Evolutionary conservation across 2,113 vertebrate species (phyloP).

Genomic region (Serinus canaria): DNA sequence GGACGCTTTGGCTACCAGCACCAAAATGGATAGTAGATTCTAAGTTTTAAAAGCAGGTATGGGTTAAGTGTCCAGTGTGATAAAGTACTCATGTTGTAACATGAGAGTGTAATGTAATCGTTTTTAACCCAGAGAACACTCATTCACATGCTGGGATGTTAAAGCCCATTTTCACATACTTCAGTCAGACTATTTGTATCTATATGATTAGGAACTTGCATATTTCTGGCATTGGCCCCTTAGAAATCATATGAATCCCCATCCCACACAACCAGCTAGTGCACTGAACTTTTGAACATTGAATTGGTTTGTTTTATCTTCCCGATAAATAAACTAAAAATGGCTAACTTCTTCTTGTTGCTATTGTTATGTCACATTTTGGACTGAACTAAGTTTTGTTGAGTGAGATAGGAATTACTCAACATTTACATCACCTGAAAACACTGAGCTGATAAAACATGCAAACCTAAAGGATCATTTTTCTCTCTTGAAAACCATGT

Average conservation of each 20-base stretch:
- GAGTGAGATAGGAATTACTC: not conserved
- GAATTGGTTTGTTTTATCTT: not conserved
- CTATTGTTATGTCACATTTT: not conserved
- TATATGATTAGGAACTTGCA: not conserved
- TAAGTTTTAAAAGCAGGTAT: not conserved
- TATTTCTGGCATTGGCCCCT: not conserved
- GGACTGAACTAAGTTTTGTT: not conserved
- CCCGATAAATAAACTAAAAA: not conserved
- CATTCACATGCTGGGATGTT: not conserved
- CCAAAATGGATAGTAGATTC: not conserved
- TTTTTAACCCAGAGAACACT: not conserved
- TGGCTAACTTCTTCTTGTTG: not conserved
- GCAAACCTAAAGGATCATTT: not conserved
- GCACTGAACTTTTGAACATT: not conserved
- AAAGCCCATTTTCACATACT: not conserved
- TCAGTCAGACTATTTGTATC: not conserved
- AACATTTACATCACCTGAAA: not conserved
- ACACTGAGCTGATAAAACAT: not conserved
- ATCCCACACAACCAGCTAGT: not conserved
- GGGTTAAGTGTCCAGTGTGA: not conserved
- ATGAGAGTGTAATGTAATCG: not conserved
- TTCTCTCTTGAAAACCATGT: not conserved
- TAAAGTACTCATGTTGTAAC: not conserved
- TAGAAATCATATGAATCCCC: not conserved
- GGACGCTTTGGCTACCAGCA: not conserved